A percentile compares a stretch with the other conserved stretches of the same genome.
Evolutionary conservation across 2,888 invertebrate species (phyloP).

Genomic region (Branchipolynoe longqiensis): DNA sequence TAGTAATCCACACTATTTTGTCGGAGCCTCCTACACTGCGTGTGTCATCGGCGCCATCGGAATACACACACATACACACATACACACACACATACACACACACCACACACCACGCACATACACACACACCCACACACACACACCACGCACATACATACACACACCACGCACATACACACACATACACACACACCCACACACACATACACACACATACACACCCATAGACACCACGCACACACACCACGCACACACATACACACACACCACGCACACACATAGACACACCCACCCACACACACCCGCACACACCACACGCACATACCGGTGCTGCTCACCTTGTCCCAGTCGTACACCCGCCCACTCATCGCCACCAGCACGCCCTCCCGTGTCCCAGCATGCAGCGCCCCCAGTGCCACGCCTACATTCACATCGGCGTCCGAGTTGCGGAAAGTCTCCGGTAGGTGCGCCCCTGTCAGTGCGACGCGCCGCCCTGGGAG

Average conservation of each 20-base stretch:
- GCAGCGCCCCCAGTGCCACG: slow-evolving; percentile 71
- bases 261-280: not conserved
- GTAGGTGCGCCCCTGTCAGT: slow-evolving; percentile 71
- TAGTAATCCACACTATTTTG: too few relatives aligned
- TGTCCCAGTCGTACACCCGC: slow-evolving; percentile 62
- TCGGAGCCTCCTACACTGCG: too few relatives aligned
- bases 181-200: too few relatives aligned
- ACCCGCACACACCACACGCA: slow-evolving; percentile 53
- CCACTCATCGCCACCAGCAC: slow-evolving; percentile 72
- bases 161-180: too few relatives aligned
- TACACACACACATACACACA: not conserved
- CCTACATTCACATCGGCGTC: slow-evolving; percentile 75
- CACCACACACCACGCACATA: too few relatives aligned
- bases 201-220: too few relatives aligned
- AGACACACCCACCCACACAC: not conserved
- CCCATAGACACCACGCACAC: not conserved
- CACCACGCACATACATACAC: too few relatives aligned
- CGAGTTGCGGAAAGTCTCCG: slow-evolving; percentile 71
- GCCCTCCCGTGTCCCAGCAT: slow-evolving; percentile 63
- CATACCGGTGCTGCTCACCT: slow-evolving; percentile 59
- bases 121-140: too few relatives aligned
- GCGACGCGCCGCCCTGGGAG: slow-evolving; percentile 66
- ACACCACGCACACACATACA: not conserved
- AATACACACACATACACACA: not conserved
- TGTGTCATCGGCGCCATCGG: not conserved